phyloP scores from a whole-genome alignment of 1,140 invertebrate species.

The Triops longicaudatus region DNA sequence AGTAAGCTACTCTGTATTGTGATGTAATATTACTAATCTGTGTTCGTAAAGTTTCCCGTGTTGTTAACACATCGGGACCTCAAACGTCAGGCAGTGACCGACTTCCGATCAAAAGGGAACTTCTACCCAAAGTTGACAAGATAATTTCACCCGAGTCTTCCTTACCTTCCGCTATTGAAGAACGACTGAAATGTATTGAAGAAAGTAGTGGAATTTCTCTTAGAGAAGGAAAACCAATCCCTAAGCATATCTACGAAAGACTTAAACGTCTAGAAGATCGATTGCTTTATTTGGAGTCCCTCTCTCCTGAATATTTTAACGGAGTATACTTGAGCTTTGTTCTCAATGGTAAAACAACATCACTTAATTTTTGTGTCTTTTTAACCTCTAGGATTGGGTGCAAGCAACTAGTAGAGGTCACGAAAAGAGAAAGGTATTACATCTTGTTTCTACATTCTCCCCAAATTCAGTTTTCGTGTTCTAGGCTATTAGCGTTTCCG shows the following conservation, averaged over 20 bases:
- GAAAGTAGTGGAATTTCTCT: conserved; percentile 43
- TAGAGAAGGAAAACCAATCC: conserved; percentile 40
- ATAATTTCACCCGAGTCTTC: conserved; percentile 36
- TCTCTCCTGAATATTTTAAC: conserved; percentile 59
- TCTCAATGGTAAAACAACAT: neutral
- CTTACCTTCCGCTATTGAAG: conserved; percentile 43
- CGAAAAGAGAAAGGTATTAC: neutral
- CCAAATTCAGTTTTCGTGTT: neutral
- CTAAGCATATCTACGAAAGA: conserved; percentile 50
- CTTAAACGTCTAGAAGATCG: conserved; percentile 57
- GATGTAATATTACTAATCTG: conserved; percentile 20
- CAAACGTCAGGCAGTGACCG: conserved; percentile 38
- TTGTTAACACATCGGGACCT: conserved; percentile 51
- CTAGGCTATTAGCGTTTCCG: neutral
- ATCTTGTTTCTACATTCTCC: neutral
- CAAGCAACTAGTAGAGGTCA: neutral
- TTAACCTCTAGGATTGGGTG: neutral
- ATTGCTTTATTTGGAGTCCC: conserved; percentile 54
- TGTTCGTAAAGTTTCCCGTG: conserved; percentile 47
- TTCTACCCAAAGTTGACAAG: conserved; percentile 30
- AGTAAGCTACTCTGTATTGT: conserved; percentile 41
- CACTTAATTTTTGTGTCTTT: neutral
- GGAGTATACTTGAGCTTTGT: neutral
- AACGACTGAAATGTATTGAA: conserved; percentile 50
- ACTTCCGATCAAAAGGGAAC: conserved; percentile 32